Base-by-base conservation (phyloP, 2,888 invertebrate species). In the Sarcophaga variegata region DNA sequence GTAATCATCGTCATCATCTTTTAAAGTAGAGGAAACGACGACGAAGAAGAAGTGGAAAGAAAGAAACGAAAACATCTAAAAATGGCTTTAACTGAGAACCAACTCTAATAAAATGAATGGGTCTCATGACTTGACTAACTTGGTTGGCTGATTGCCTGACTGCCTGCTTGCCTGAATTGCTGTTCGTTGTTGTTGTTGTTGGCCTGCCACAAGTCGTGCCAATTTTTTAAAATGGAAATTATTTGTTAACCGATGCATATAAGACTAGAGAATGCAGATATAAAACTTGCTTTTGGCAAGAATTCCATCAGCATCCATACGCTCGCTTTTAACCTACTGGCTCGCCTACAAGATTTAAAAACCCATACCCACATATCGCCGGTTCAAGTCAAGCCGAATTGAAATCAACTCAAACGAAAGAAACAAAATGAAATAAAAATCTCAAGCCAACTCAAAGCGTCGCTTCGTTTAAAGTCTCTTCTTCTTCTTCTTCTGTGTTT, bases 251-350 rank as follows among this genome's bases (percentile, higher is more conserved):
- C 83, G 83, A 82, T 82, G 67, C 11, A 75, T 70, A 49, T 72
- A 20, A 60, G 76, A 25, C 80, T 83, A 72, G 64, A 79, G 66
- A 79, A 37, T 10, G 37, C 8, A 1, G 37, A 74, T 49, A 77
- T 59, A 76, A 83, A 86, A 81, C 83, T 72, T 69, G 80, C 72
- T 86, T 82, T 83, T 83, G 80, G 80, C 83, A 83, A 86, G 80
- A 80, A 71, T 59, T 77, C 64, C 66, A 77, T 63, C 75, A 1
- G 17, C 54, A 54, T 54, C 17, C 54, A 54, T 54, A 25, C 45
- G 59, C 70, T 75, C 60, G 47, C 8, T 17, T 25, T 74, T 37
- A 49, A 14, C 3, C 60, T 60, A 72, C 60, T 77, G 37, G 4
- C 76, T 77, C 81, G 76, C 76, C 74, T 80, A 49, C 66, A 64